Evolutionary conservation across 2,797 vertebrate species (phyloP), one percentile per base, ranked within the genome.

Genomic region (Calcarius lapponicus): DNA sequence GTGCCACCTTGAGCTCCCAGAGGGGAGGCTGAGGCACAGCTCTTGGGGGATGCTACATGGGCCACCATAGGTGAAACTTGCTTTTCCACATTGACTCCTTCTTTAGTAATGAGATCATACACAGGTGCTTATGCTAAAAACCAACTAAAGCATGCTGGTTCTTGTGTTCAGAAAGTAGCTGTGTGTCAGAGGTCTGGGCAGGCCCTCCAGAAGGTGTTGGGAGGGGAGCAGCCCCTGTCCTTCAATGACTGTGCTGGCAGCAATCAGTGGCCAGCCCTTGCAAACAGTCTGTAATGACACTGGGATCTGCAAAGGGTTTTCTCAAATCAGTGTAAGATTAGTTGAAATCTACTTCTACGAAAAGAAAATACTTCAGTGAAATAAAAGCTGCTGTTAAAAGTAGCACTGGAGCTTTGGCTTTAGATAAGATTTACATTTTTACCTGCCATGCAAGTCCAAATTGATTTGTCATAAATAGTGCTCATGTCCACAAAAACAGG

Each of bases 231-330:
- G 53, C 24, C 42, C 26, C 43, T 28, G 56, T 31, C 60, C 29
- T 10, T 48, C 0, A 0, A 13, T 12, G 51, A 14, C n/a, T 9
- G 0, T 17, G 29, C 7, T 47, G 60, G 42, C 43, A 60, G 54
- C 22, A 26, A 6, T 42, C 57, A 70, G 6, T 0, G 5, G 22
- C 32, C 51, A 91, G 61, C 21, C 42, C 34, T 78, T 31, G 57
- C 72, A 72, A 92, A 47, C 38, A 40, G 36, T 45, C 29, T 60
- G 45, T 38, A 42, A 54, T 56, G 88, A 72, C 51, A 24, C 0
- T 22, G 60, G 76, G 71, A 88, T 81, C 48, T 64, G 34, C 28
- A 90, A 72, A 73, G 40, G 50, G 47, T 34, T 85, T 89, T 73
- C 64, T 88, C 56, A 88, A 56, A 79, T 74, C 78, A 25, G 13